phyloP scores from a whole-genome alignment of 2,888 invertebrate genomes.

The Portevinia maculata region DNA sequence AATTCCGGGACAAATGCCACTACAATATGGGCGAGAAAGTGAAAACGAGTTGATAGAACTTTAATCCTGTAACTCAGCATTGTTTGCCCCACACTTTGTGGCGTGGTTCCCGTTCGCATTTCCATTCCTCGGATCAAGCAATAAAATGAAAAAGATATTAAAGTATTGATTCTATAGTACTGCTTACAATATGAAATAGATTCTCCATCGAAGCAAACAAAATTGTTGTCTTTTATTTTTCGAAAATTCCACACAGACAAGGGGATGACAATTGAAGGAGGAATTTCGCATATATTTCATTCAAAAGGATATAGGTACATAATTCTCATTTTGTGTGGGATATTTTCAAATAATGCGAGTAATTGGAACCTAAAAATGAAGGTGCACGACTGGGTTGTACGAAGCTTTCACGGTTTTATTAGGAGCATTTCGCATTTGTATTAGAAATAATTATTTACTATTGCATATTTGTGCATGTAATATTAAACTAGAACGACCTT shows the following conservation, averaged over 20 bases:
- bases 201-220: slow-evolving; percentile 66
- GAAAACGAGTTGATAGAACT: slow-evolving; percentile 56
- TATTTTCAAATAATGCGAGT: slow-evolving; percentile 36
- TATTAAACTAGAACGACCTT: no score
- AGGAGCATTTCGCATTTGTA: no score
- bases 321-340: slow-evolving; percentile 10
- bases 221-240: slow-evolving; percentile 42
- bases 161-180: slow-evolving; percentile 67
- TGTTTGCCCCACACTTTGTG: slow-evolving; percentile 47
- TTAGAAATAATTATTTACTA: no score
- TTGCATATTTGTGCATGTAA: no score
- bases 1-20: slow-evolving; percentile 53
- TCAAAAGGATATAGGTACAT: slow-evolving; percentile 9
- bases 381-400: no score
- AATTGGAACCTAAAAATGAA: no score
- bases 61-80: slow-evolving; percentile 62
- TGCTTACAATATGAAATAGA: slow-evolving; percentile 44
- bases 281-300: slow-evolving; percentile 4
- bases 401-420: no score
- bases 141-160: slow-evolving; percentile 65
- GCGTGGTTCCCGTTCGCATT: slow-evolving; percentile 5
- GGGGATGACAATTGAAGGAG: slow-evolving; percentile 11
- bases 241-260: neutral
- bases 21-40: slow-evolving; percentile 9
- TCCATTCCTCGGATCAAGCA: slow-evolving; percentile 35